These are phyloP conservation scores for Scaptomyza graminum DNA, from an alignment of 1,140 invertebrate genomes.

Conservation along the genomic window DNA sequence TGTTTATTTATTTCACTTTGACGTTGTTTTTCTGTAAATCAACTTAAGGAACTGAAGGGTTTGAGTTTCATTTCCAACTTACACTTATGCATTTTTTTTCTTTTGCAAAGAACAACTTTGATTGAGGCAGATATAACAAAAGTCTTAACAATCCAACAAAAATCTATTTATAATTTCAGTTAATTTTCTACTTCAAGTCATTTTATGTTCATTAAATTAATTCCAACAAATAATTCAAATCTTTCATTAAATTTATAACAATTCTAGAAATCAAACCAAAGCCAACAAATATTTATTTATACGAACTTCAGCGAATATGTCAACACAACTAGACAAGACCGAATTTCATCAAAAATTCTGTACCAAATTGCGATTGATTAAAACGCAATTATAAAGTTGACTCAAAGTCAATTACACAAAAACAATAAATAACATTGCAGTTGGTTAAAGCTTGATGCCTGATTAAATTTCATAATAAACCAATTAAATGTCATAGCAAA, in stretches of 20 bases:
- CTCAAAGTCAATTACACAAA: neutral
- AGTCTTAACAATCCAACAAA: too few species aligned
- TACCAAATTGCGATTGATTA: conserved; percentile 1
- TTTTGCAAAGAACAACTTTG: too few species aligned
- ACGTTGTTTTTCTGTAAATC: neutral
- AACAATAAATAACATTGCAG: neutral
- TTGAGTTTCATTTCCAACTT: neutral
- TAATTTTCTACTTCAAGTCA: too few species aligned
- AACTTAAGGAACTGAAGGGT: neutral
- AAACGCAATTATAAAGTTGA: neutral
- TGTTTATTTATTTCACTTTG: neutral
- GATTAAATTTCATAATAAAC: neutral
- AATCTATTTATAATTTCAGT: neutral
- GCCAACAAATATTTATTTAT: neutral
- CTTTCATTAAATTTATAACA: neutral
- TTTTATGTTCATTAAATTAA: too few species aligned
- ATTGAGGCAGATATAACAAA: too few species aligned
- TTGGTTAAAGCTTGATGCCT: conserved; percentile 6
- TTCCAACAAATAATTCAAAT: neutral
- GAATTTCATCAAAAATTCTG: neutral
- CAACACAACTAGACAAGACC: neutral
- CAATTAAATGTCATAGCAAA: conserved; percentile 7
- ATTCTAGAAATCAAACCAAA: too few species aligned
- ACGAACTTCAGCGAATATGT: too few species aligned
- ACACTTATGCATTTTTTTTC: too few species aligned